Evolutionary conservation across 1,140 invertebrate genomes (phyloP), one percentile per base, ranked within the genome.

Genomic region (Drosophila sucinea): DNA sequence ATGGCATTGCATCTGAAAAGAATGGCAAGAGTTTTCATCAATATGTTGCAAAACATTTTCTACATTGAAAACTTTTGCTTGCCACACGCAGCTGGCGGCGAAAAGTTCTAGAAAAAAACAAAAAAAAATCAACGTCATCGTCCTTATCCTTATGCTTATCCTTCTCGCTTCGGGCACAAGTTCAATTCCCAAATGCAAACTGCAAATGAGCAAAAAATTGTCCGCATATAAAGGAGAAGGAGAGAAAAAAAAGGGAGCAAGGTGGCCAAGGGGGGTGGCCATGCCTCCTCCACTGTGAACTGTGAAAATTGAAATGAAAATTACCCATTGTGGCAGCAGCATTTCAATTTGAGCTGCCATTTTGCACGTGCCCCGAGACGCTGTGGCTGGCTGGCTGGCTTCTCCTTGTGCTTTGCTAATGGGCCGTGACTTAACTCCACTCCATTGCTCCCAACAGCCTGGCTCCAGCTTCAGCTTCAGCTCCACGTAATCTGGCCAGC

Each of bases 241-340:
- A 17, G 17, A 23, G 32, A 7, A 33, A 29, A 1, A 2, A 23
- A 33, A 27, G 17, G 40, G 4, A 35, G 17, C 17, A 17, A 17
- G 17, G 17, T 17, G 23, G 3, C 60, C 11, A 6, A 40, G 4
- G 17, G 7, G 55, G 27, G 47, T 67, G 67, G 71, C 44, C 44
- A 51, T 51, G 23, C 23, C 44, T 51, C 44, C 17, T 17, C 17
- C 17, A 25, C 44, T 27, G 44, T 27, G 44, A 90, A 90, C 80
- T 85, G 87, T 70, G 89, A 90, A 82, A 90, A 90, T 90, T 91
- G 89, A 90, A 90, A 91, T 89, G 89, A 90, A 90, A 90, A 90
- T 90, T 90, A 90, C 87, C 89, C 84, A 91, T 90, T 90, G 81
- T 89, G 84, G 84, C 85, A 81, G 75, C 84, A 83, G 70, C 80